These are phyloP conservation scores for Sphaerophoria rueppellii DNA, from an alignment of 2,888 invertebrate genomes.

Conservation along the genomic window DNA sequence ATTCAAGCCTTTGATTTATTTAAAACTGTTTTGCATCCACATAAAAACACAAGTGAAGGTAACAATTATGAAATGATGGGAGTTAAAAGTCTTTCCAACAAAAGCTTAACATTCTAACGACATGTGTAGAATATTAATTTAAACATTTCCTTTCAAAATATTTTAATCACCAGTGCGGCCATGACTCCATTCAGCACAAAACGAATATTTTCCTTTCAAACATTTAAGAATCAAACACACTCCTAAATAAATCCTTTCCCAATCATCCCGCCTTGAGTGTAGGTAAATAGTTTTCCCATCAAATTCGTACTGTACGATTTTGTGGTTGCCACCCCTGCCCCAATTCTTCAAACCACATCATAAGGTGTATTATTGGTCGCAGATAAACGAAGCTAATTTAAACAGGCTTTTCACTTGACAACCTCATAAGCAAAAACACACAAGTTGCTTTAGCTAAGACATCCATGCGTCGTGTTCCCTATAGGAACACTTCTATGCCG, in stretches of 20 bases:
- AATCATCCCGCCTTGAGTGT: not conserved
- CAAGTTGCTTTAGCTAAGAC: constrained; percentile 12
- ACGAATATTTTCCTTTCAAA: too few species aligned
- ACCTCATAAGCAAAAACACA: constrained; percentile 49
- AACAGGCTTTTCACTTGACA: constrained; percentile 62
- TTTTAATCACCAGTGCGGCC: too few species aligned
- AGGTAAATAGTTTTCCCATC: constrained; percentile 22
- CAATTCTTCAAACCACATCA: constrained; percentile 41
- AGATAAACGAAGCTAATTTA: constrained; percentile 71
- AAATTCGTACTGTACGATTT: constrained; percentile 11
- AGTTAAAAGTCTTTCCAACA: too few species aligned
- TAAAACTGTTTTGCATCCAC: too few species aligned
- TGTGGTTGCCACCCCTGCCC: constrained; percentile 15
- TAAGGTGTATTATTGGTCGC: constrained; percentile 46
- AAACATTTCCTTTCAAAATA: too few species aligned
- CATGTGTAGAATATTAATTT: too few species aligned
- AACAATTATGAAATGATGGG: too few species aligned
- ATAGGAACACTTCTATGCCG: too few species aligned
- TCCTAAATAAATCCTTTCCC: not conserved
- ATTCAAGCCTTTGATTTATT: too few species aligned
- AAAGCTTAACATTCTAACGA: too few species aligned
- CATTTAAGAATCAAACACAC: not conserved
- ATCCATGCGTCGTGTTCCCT: not conserved
- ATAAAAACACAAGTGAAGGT: too few species aligned
- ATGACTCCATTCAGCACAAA: too few species aligned